These are phyloP conservation scores for Amazonetta brasiliensis DNA, from an alignment of 2,797 vertebrate genomes.

Conservation along the genomic window DNA sequence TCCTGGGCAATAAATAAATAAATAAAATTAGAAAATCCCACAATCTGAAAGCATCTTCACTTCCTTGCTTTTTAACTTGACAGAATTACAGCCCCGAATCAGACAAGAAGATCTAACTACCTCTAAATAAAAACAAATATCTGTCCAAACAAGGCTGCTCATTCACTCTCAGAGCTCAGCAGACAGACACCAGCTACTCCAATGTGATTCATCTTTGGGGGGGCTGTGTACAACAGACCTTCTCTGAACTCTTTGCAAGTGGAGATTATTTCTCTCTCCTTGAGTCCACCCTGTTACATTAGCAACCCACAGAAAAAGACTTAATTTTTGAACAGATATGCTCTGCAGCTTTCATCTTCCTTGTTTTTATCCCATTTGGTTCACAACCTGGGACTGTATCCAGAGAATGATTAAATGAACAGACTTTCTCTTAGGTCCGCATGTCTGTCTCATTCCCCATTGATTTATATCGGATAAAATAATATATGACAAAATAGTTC, in stretches of 20 bases:
- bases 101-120: not conserved
- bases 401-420: slow-evolving; percentile 17
- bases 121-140: slow-evolving; percentile 3
- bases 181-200: not conserved
- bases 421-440: not conserved
- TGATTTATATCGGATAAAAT: not conserved
- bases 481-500: not conserved
- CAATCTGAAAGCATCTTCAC: not conserved
- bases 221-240: not conserved
- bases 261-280: not conserved
- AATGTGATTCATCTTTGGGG: not conserved
- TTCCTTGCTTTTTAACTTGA: not conserved
- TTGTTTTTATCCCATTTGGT: slow-evolving; percentile 11
- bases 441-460: not conserved
- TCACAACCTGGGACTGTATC: slow-evolving; percentile 23
- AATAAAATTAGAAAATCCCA: not conserved
- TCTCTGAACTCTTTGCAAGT: not conserved
- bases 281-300: not conserved
- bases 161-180: not conserved
- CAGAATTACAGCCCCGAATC: not conserved
- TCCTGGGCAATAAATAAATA: not conserved
- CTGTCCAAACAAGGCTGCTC: not conserved
- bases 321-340: slow-evolving; percentile 28
- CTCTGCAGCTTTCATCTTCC: slow-evolving; percentile 26
- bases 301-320: slow-evolving; percentile 14